Base-by-base conservation (phyloP, 1,140 invertebrate species). In the Rhagoletis pomonella region DNA sequence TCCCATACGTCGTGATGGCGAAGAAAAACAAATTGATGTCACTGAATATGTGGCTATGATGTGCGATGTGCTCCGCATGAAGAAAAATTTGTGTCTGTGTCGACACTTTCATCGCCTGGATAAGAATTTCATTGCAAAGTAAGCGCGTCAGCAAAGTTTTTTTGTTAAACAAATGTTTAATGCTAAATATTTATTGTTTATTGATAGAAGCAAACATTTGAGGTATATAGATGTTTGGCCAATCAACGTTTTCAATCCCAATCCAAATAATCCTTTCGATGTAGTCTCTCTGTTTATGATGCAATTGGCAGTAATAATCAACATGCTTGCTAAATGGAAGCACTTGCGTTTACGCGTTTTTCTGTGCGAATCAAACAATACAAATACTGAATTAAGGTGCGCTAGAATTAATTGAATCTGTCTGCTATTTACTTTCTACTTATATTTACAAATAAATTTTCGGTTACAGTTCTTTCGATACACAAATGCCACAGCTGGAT, bases 191-290 rank as follows among this genome's bases (percentile, higher is more conserved):
- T n/a, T n/a, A 17, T 10, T 2, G 42, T 50, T n/a, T n/a, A n/a
- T 84, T 92, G 93, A 12, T 86, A 95, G 95, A 88, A 95, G 94
- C 89, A 94, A 94, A 60, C 94, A 94, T 86, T 94, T 96, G 39
- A 95, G 95, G 89, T 98, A 96, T 93, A 98, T 99, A 87, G 99
- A 99, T 94, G 98, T 99, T 14, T 99, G 99, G 99, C 97, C 99
- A 10, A 96, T 98, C 0, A 98, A 99, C 91, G 96, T 98, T 88
- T 96, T 98, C 88, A 94, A 96, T 89, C 97, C 97, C 6, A 95
- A 95, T 1, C 95, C 96, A 89, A 95, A 96, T 87, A 96, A 97
- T 91, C 95, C 95, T 4, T 98, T 98, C 93, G 97, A 97, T 87
- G 96, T 96, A 90, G 98, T 96, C 64, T 98, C 96, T 89, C 94